Evolutionary conservation across 2,797 vertebrate species (phyloP).

Genomic region (Enteromius mattozi): DNA sequence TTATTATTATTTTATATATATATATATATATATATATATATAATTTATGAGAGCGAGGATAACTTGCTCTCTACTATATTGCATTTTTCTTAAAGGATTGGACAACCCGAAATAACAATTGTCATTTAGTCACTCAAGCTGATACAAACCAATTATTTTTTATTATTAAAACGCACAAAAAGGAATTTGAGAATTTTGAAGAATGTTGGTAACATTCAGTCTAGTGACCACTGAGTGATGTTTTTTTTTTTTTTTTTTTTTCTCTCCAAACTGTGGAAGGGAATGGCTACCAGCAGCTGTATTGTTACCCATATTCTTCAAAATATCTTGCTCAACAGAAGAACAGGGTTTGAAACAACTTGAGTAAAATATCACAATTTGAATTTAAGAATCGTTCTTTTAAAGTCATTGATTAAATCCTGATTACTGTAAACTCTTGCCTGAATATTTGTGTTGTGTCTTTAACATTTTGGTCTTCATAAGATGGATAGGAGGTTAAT

Average conservation of each 20-base stretch:
- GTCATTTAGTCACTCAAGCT: neutral
- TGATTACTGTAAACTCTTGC: neutral
- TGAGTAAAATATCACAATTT: neutral
- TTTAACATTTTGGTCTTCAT: no score
- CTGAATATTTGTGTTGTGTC: neutral
- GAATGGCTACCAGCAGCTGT: neutral
- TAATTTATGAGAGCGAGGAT: no score
- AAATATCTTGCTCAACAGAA: neutral
- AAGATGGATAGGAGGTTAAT: neutral
- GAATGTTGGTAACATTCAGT: neutral
- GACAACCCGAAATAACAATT: neutral
- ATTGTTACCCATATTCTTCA: neutral
- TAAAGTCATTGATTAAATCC: neutral
- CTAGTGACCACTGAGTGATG: neutral
- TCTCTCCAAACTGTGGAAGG: neutral
- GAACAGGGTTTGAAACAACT: neutral
- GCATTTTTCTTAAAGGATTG: neutral
- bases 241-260: no score
- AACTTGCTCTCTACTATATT: neutral
- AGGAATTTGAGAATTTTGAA: neutral
- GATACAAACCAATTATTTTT: neutral
- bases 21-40: no score
- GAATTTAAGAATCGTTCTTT: fast-evolving
- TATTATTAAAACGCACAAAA: neutral
- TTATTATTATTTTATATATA: no score